A percentile compares a stretch with the other conserved stretches of the same genome.
Evolutionary conservation across 2,888 invertebrate species (phyloP).

Genomic region (Crematogaster levior): DNA sequence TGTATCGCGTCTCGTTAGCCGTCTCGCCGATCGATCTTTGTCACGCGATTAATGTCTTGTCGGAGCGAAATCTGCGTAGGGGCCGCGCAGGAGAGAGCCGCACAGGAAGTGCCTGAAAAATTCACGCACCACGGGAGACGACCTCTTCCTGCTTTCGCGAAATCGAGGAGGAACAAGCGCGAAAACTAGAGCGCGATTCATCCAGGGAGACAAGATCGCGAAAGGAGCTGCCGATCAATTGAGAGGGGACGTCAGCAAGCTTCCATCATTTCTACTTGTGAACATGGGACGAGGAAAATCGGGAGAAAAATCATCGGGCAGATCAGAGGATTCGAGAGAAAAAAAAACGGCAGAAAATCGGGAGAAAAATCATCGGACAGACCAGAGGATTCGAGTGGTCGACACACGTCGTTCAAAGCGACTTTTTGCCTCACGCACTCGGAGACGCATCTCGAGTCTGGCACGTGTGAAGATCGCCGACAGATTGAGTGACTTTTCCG

Average conservation of each 20-base stretch:
- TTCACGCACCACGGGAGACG: constrained; percentile 22
- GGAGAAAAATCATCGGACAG: constrained; percentile 10
- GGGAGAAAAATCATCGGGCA: too few species aligned
- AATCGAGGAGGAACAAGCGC: neutral
- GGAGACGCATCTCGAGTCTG: constrained; percentile 6
- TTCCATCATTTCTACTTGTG: constrained; percentile 6
- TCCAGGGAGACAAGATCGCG: neutral
- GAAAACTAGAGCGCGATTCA: constrained; percentile 4
- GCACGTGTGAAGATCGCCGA: constrained; percentile 40
- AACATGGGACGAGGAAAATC: constrained; percentile 19
- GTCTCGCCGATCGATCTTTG: constrained; percentile 31
- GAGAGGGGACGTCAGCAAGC: neutral
- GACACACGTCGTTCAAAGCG: constrained; percentile 57
- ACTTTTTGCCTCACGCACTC: constrained; percentile 40
- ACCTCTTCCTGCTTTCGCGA: constrained; percentile 8
- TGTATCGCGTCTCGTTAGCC: constrained; percentile 39
- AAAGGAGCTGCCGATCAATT: constrained; percentile 20
- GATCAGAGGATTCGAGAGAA: too few species aligned
- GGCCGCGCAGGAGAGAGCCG: neutral
- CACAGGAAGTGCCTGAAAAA: constrained; percentile 14
- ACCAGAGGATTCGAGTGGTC: constrained; percentile 15
- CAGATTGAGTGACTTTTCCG: constrained; percentile 43
- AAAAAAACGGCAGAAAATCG: constrained; percentile 57
- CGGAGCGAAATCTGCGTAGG: constrained; percentile 15
- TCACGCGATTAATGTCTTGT: constrained; percentile 30